Conservation (phyloP, 2,888 invertebrate genomes). For the Allophyes oxyacanthae region DNA sequence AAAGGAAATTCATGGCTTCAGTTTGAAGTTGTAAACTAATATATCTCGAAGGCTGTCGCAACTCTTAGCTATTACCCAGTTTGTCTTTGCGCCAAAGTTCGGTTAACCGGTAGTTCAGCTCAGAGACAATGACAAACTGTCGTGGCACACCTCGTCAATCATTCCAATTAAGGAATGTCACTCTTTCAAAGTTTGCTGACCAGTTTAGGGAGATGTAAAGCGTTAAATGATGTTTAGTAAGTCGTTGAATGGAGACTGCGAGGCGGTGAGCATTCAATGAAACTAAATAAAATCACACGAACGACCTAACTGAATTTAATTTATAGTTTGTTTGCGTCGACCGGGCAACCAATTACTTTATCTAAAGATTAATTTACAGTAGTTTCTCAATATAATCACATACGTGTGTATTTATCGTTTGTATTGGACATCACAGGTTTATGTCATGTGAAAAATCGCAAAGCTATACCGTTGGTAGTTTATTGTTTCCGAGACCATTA, state of each 20-base stretch:
- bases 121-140: constrained; percentile 64
- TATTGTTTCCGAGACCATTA: constrained; percentile 77
- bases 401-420: constrained; percentile 16
- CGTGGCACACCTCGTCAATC: constrained; percentile 71
- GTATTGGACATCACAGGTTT: constrained; percentile 38
- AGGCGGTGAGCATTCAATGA: constrained; percentile 15
- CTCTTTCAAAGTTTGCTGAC: constrained; percentile 76
- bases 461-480: constrained; percentile 66
- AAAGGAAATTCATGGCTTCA: constrained; percentile 35
- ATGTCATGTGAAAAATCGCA: constrained; percentile 59
- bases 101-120: constrained; percentile 52
- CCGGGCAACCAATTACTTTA: constrained; percentile 16
- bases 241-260: constrained; percentile 38
- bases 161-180: constrained; percentile 78
- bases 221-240: constrained; percentile 53
- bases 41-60: constrained; percentile 44
- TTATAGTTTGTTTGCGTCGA: constrained; percentile 8
- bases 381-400: constrained; percentile 16
- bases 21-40: constrained; percentile 53
- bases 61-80: constrained; percentile 47
- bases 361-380: constrained; percentile 15
- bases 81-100: constrained; percentile 48
- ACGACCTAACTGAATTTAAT: constrained; percentile 3
- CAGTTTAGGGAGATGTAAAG: constrained; percentile 67
- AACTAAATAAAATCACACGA: constrained; percentile 29